These are phyloP conservation scores for Papilio polytes DNA, from an alignment of 1,140 invertebrate genomes.

Conservation along the genomic window DNA sequence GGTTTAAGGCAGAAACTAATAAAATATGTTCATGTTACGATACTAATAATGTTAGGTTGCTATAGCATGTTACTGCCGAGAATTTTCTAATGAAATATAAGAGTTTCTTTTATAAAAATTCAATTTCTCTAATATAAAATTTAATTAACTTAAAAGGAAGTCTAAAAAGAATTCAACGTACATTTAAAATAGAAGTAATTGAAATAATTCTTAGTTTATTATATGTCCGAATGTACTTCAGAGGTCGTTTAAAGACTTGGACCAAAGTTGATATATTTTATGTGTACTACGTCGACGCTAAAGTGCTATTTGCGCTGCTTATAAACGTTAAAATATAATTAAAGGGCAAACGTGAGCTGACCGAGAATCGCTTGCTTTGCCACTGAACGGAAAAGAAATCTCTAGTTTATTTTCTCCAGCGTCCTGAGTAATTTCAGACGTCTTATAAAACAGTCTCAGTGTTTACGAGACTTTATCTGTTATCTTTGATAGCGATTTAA, in stretches of 20 bases:
- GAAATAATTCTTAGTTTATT: background rate
- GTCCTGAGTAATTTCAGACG: conserved; percentile 31
- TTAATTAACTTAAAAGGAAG: background rate
- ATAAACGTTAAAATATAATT: conserved; percentile 32
- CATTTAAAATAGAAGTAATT: background rate
- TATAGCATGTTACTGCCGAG: background rate
- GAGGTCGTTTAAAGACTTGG: background rate
- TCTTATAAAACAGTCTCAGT: conserved; percentile 7
- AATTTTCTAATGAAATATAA: background rate
- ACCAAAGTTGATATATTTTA: conserved; percentile 8
- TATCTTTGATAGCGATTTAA: conserved; percentile 20
- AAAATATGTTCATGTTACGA: background rate
- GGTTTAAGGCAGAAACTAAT: background rate
- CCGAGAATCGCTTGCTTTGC: conserved; percentile 2
- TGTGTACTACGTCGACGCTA: background rate
- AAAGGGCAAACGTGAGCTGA: conserved; percentile 34
- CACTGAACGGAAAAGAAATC: conserved; percentile 11
- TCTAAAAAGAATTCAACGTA: background rate
- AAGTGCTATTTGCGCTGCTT: conserved; percentile 35
- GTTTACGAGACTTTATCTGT: conserved; percentile 17
- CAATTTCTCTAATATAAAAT: background rate
- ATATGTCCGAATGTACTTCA: background rate
- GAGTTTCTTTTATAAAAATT: background rate
- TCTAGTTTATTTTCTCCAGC: conserved; percentile 29
- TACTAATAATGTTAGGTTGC: background rate